These are phyloP conservation scores for Zalophus californianus DNA, from an alignment of 2,797 vertebrate species.

Conservation along the genomic window DNA sequence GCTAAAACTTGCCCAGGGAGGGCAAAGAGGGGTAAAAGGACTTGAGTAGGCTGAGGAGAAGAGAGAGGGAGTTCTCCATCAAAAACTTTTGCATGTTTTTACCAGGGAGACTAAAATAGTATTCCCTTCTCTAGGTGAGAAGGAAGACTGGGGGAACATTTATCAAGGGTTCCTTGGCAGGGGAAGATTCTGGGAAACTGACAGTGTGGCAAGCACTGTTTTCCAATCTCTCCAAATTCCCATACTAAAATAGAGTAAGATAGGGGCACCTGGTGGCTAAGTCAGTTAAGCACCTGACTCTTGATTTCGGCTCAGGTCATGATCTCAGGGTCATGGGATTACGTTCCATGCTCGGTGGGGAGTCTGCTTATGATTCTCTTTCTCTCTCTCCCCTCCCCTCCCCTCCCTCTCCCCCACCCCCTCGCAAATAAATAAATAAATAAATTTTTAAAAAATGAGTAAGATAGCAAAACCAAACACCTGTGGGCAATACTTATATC, in stretches of 20 bases:
- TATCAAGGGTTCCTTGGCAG: not conserved
- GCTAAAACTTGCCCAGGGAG: not conserved
- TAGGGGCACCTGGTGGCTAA: not conserved
- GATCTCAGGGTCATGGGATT: not conserved
- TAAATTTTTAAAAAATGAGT: not conserved
- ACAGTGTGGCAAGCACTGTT: not conserved
- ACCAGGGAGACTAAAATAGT: not conserved
- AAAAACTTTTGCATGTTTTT: not conserved
- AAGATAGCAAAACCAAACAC: not conserved
- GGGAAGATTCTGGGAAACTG: not conserved
- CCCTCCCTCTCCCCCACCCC: not conserved
- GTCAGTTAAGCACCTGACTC: not conserved
- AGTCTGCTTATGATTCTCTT: not conserved
- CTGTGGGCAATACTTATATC: not conserved
- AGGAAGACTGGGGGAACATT: not conserved
- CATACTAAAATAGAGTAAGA: not conserved
- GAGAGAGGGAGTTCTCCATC: not conserved
- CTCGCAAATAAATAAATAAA: not conserved
- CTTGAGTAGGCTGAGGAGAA: not conserved
- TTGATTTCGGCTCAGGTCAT: not conserved
- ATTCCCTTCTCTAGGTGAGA: not conserved
- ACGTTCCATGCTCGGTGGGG: not conserved
- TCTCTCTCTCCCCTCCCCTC: not conserved
- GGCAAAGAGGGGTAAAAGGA: not conserved
- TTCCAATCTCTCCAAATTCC: slow-evolving; percentile 1